phyloP scores from a whole-genome alignment of 2,888 invertebrate species.

The Amphipoea oculea region DNA sequence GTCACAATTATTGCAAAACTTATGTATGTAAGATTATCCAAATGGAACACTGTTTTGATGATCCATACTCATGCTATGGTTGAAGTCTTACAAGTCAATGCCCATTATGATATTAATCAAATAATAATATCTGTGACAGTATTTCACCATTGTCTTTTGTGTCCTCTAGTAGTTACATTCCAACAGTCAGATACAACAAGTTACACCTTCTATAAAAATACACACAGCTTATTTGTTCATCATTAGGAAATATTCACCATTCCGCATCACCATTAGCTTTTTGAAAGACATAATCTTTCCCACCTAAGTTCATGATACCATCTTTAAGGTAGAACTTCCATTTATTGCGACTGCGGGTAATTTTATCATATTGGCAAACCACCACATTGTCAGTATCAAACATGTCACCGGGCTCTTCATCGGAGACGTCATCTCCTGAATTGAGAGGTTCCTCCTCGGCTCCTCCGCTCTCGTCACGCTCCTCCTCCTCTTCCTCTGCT shows the following conservation, averaged over 20 bases:
- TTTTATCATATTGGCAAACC: conserved; percentile 99
- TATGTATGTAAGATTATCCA: conserved; percentile 6
- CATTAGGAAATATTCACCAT: conserved; percentile 93
- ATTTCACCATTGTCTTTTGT: conserved; percentile 72
- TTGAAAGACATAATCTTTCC: conserved; percentile 99
- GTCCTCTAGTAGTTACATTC: conserved; percentile 71
- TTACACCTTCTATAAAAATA: conserved; percentile 82
- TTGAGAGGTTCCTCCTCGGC: conserved; percentile 97
- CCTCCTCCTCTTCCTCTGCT: conserved; percentile 92
- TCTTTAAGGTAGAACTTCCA: conserved; percentile 99
- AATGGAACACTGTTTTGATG: not conserved
- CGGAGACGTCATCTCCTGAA: conserved; percentile 99
- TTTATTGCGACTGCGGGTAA: conserved; percentile 99
- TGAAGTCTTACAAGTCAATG: conserved; percentile 57
- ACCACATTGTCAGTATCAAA: conserved; percentile 99
- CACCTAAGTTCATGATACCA: conserved; percentile 99
- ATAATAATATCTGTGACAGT: conserved; percentile 68
- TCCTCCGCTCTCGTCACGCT: conserved; percentile 92
- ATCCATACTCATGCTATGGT: conserved; percentile 34
- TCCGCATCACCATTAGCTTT: conserved; percentile 99
- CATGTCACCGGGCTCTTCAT: conserved; percentile 97
- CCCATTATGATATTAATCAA: conserved; percentile 39
- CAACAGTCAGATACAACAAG: conserved; percentile 79
- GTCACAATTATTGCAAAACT: conserved; percentile 15
- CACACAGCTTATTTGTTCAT: conserved; percentile 78